Percentiles rank a stretch among this genome's conserved stretches.
Evolutionary conservation across 1,140 invertebrate genomes (phyloP).

Genomic region (Subanguina moxae): DNA sequence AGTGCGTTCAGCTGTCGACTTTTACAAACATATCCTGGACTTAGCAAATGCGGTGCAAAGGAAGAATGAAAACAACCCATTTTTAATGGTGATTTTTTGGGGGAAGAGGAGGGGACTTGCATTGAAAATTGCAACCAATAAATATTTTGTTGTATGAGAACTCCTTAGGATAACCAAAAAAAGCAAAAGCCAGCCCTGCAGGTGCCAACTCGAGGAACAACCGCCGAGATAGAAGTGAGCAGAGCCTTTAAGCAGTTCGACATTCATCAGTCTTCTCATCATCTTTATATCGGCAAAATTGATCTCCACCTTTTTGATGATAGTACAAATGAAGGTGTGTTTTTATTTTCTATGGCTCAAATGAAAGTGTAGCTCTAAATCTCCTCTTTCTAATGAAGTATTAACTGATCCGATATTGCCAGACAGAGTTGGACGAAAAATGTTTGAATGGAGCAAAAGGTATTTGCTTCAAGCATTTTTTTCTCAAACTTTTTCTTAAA

Average conservation of each 20-base stretch:
- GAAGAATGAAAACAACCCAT: background rate
- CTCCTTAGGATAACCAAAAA: background rate
- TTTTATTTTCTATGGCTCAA: no score
- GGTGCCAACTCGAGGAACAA: background rate
- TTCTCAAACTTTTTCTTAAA: no score
- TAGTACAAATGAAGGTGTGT: conserved; percentile 36
- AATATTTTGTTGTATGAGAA: background rate
- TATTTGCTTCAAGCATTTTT: no score
- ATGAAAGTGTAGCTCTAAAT: no score
- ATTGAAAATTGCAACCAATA: no score
- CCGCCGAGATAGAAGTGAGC: conserved; percentile 2
- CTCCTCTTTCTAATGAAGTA: no score
- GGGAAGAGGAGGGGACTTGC: no score
- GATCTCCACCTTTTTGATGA: conserved; percentile 97
- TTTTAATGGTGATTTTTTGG: conserved; percentile 9
- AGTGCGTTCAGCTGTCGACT: conserved; percentile 85
- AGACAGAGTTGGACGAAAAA: no score
- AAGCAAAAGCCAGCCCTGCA: background rate
- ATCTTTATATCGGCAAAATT: conserved; percentile 85
- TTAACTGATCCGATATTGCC: no score
- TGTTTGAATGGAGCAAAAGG: no score
- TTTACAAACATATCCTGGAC: conserved; percentile 80
- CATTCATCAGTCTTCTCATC: conserved; percentile 93
- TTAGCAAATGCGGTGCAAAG: conserved; percentile 14
- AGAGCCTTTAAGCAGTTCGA: conserved; percentile 66